phyloP scores from a whole-genome alignment of 2,113 vertebrate genomes.

The Xerus inauris region DNA sequence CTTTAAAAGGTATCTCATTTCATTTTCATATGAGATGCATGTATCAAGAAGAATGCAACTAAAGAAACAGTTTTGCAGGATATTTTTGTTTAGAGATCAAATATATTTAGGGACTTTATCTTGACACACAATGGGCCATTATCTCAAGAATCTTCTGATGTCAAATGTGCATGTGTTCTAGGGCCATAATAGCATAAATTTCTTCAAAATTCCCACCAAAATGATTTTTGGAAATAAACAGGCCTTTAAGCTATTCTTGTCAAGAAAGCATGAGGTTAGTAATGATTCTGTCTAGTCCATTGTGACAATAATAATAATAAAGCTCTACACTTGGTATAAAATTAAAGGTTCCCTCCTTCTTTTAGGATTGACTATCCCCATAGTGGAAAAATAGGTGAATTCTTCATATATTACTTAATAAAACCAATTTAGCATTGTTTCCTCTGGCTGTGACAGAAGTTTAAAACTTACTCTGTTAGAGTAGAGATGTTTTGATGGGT shows the following conservation, averaged over 20 bases:
- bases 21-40: background rate
- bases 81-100: background rate
- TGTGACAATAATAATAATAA: background rate
- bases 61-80: background rate
- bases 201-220: background rate
- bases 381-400: background rate
- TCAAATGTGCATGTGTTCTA: background rate
- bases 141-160: background rate
- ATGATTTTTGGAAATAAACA: background rate
- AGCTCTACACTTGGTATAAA: background rate
- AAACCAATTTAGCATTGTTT: background rate
- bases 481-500: background rate
- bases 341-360: background rate
- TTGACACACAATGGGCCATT: background rate
- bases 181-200: background rate
- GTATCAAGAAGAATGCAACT: constrained; percentile 36
- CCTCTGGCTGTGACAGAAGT: background rate
- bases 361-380: background rate
- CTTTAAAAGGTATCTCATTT: constrained; percentile 27
- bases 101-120: background rate
- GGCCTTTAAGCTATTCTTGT: background rate
- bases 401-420: background rate
- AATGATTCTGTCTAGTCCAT: background rate
- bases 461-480: background rate
- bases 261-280: background rate